A percentile compares a stretch with the other conserved stretches of the same genome.
These are phyloP conservation scores for Hemistola chrysoprasaria DNA, from an alignment of 2,888 invertebrate species.

Conservation along the genomic window DNA sequence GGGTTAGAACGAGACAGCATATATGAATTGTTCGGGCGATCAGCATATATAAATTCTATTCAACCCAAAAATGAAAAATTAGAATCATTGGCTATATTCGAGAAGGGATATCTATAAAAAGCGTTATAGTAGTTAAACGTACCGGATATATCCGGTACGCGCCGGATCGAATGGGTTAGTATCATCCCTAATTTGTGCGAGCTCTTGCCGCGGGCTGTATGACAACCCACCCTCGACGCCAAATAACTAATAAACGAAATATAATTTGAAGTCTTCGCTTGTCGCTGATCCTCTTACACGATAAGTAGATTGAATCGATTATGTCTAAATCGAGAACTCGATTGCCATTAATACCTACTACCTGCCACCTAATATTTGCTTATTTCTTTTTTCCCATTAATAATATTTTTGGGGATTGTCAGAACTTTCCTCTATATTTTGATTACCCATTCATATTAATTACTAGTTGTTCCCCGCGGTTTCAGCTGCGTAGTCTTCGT, in stretches of 20 bases:
- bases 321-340: no score
- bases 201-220: not conserved
- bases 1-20: no score
- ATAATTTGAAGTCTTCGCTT: conserved; percentile 7
- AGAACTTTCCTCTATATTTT: not conserved
- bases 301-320: not conserved
- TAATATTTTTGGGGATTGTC: no score
- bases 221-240: conserved; percentile 2
- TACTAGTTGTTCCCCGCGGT: no score
- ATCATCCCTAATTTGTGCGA: conserved; percentile 17
- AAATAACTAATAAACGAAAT: conserved; percentile 11
- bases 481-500: no score
- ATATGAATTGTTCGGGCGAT: no score
- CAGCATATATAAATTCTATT: no score
- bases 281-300: not conserved
- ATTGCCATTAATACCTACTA: no score
- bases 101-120: not conserved
- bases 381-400: no score
- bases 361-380: no score
- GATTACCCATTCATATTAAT: no score
- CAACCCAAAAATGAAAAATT: no score
- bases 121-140: not conserved
- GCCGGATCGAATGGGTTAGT: conserved; percentile 23
- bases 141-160: conserved; percentile 19
- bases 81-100: not conserved